Evolutionary conservation across 2,888 invertebrate species (phyloP), one percentile per base, ranked within the genome.

Genomic region (Dicyrtoma fusca): DNA sequence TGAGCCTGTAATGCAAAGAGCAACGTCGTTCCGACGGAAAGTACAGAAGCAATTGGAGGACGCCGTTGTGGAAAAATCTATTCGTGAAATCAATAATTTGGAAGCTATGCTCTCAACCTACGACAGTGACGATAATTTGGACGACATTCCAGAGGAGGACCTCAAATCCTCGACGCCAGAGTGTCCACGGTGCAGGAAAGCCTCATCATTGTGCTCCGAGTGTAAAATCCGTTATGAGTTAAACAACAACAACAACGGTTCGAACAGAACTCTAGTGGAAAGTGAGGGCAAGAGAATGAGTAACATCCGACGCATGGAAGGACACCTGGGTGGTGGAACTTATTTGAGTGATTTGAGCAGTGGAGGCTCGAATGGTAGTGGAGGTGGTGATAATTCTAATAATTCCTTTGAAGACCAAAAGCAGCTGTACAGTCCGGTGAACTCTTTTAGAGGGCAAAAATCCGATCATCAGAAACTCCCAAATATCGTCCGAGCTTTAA

Each of bases 1-100:
- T 76, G 81, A 82, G 74, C 80, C 80, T 72, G 81, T 81, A 21
- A 81, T 82, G 80, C 80, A 80, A 49, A 76, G 82, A 47, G 81
- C 82, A 65, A 77, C 78, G 49, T 82, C 82, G 17, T 82, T 82
- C 66, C 73, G 82, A 21, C 71, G 81, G 21, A 82, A 81, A 73
- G 81, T 82, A 14, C 75, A 79, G 69, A 76, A 77, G 23, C 73
- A 75, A 68, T 65, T 77, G 21, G 77, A 80, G 76, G 73, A 75
- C 55, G 74, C 79, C 63, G 73, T 81, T 49, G 73, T 75, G 0
- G 77, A 79, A 53, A 75, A 74, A 34, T 79, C 78, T 6, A 70
- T 77, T n/a, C 65, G 74, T 51, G 80, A 79, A 61, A 70, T 80
- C n/a, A 74, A 76, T 61, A 75, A 72, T 71, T 77, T 80, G 26